These are phyloP conservation scores for Hippasteria phrygiana DNA, from an alignment of 53 echinoderm and acorn worm genomes.

Conservation along the genomic window DNA sequence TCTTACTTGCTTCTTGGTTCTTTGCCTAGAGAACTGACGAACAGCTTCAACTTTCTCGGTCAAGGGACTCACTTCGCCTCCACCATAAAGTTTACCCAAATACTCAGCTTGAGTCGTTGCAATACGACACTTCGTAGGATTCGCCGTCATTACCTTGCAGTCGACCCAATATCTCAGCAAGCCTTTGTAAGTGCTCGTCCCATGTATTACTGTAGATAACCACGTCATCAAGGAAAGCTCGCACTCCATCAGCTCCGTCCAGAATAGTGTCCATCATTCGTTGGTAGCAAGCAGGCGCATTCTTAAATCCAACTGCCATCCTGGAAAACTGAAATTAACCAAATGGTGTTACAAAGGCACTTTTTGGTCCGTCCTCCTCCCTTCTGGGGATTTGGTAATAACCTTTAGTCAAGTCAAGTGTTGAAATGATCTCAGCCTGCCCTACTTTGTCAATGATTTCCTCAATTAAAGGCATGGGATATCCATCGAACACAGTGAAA, in stretches of 20 bases:
- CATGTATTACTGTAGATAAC: conserved; percentile 26
- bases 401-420: neutral
- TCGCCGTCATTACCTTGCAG: conserved; percentile 29
- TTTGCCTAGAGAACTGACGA: conserved; percentile 46
- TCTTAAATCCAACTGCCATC: conserved; percentile 14
- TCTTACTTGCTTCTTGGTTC: conserved; percentile 72
- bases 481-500: conserved; percentile 52
- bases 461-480: conserved; percentile 61
- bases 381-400: neutral
- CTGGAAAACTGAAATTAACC: neutral
- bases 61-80: conserved; percentile 58
- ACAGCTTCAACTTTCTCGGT: conserved; percentile 71
- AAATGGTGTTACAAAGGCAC: conserved; percentile 39
- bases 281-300: conserved; percentile 4
- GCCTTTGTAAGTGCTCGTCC: conserved; percentile 34
- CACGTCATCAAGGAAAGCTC: conserved; percentile 55
- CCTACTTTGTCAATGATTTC: conserved; percentile 27
- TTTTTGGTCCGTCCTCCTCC: neutral
- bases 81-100: conserved; percentile 68
- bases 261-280: neutral
- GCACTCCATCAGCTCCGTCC: neutral
- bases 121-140: conserved; percentile 59
- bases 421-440: neutral
- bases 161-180: neutral
- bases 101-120: conserved; percentile 52